Evolutionary conservation across 2,113 vertebrate species (phyloP), one percentile per base, ranked within the genome.

Genomic region (Clarias macrocephalus): DNA sequence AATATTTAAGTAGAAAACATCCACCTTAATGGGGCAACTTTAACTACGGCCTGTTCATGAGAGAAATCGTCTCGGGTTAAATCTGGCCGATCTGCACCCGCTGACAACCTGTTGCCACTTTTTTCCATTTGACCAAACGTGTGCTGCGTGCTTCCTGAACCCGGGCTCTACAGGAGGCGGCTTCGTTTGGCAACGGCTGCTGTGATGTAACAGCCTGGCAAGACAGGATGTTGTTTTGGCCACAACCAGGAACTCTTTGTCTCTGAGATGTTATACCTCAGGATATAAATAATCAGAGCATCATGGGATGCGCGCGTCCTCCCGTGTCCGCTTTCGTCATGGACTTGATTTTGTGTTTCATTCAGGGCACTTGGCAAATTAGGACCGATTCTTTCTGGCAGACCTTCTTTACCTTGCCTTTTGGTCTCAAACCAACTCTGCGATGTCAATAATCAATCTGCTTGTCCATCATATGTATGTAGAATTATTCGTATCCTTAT

Each of bases 321-420:
- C 33, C 28, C 10, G 60, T 79, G 85, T 59, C 76, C 6, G n/a
- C 42, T 75, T 11, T 56, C 83, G 42, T 25, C 70, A 30, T 54
- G 79, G 68, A 73, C 37, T 62, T 28, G 65, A 65, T 48, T 87
- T 48, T 25, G 25, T 48, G 77, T 79, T 68, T 85, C 62, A 86
- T 83, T 76, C 56, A 66, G 70, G 83, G 62, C 60, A 54, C 82
- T 84, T 88, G 83, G 86, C 86, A 90, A 92, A 92, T 80, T 85
- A 86, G 89, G 89, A 87, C 84, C 84, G 60, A 86, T 65, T 88
- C 82, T 81, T 85, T 62, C 66, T 76, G 83, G 91, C 33, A 37
- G 33, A 62, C 18, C 57, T 23, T 75, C 42, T 79, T 79, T n/a
- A 18, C 15, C n/a, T 21, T 57, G 30, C 52, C 15, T 28, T 18